These are phyloP conservation scores for Dermolepida albohirtum DNA, from an alignment of 2,888 invertebrate species.

Conservation along the genomic window DNA sequence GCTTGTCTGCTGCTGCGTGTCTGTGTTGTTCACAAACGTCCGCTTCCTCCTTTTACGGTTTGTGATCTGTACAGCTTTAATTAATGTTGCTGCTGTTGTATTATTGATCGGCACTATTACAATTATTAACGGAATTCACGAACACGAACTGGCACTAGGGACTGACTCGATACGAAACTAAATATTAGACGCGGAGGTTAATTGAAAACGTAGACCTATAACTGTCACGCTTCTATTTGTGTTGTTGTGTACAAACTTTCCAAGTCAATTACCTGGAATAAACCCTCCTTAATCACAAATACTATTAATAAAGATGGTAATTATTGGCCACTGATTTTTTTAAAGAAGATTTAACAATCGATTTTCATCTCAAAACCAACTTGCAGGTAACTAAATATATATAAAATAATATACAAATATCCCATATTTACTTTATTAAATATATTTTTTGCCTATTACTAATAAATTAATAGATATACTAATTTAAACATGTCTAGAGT, in stretches of 20 bases:
- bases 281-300: no score
- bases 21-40: slow-evolving; percentile 23
- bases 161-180: slow-evolving; percentile 1
- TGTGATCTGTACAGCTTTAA: slow-evolving; percentile 30
- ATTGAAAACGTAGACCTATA: slow-evolving; percentile 12
- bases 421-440: no score
- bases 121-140: slow-evolving; percentile 19
- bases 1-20: slow-evolving; percentile 18
- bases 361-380: no score
- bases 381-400: no score
- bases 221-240: neutral
- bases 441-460: no score
- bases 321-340: no score
- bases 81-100: slow-evolving; percentile 11
- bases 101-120: slow-evolving; percentile 14
- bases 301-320: no score
- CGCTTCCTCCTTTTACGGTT: slow-evolving; percentile 29
- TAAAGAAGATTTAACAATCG: no score
- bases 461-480: no score
- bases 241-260: neutral
- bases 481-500: no score
- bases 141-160: slow-evolving; percentile 14
- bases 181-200: slow-evolving; percentile 2
- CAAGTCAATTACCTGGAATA: no score
- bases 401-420: no score